Evolutionary conservation across 2,888 invertebrate genomes (phyloP).

Genomic region (Tridacna gigas): DNA sequence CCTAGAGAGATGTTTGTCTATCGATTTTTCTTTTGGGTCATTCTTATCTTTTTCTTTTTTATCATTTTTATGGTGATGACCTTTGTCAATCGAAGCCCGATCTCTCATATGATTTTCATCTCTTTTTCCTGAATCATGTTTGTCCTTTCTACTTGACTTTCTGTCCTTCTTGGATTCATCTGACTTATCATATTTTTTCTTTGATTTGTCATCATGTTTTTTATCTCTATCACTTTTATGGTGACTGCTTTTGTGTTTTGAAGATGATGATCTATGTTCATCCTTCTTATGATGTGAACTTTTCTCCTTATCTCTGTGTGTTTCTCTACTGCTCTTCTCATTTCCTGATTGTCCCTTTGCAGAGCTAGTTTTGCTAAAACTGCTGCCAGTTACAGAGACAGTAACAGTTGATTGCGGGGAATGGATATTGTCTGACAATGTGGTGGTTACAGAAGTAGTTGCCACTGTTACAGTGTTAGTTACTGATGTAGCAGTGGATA

Average conservation of each 20-base stretch:
- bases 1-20: too few species aligned
- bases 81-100: too few species aligned
- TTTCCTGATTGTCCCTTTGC: background rate
- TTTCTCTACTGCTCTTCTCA: background rate
- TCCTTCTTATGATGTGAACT: background rate
- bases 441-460: constrained; percentile 24
- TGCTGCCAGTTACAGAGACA: background rate
- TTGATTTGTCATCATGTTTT: constrained; percentile 17
- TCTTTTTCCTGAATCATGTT: background rate
- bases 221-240: background rate
- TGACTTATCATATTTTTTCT: constrained; percentile 2
- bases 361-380: background rate
- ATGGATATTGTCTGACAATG: background rate
- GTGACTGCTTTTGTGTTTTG: background rate
- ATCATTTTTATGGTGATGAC: too few species aligned
- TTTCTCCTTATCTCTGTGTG: background rate
- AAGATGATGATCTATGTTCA: background rate
- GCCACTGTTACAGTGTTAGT: constrained; percentile 36
- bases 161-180: constrained; percentile 3
- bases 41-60: too few species aligned
- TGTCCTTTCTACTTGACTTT: constrained; percentile 4
- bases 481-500: constrained; percentile 14
- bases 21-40: too few species aligned
- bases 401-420: background rate
- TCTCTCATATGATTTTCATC: background rate